Conservation (phyloP, 1,140 invertebrate species). For the Drosophila aff. region DNA sequence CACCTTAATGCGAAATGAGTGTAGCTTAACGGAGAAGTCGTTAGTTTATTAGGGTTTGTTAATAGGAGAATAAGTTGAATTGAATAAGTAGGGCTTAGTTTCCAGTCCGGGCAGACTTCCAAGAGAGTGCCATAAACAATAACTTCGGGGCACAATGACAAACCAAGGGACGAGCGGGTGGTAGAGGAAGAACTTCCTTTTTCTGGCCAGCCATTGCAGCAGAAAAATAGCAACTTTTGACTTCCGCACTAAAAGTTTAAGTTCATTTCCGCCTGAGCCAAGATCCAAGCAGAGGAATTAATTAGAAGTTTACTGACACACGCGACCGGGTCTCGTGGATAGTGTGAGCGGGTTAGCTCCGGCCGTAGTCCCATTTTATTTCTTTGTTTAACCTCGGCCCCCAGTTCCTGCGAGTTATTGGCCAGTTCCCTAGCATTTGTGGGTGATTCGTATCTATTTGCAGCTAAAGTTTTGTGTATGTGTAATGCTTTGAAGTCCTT, state of each 20-base stretch:
- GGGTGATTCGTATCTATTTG: not conserved
- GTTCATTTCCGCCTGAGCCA: slow-evolving; percentile 67
- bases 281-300: slow-evolving; percentile 67
- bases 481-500: not conserved
- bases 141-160: slow-evolving; percentile 37
- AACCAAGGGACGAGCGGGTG: not conserved
- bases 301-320: slow-evolving; percentile 71
- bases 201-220: slow-evolving; percentile 49
- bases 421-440: slow-evolving; percentile 19
- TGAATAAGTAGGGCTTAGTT: slow-evolving; percentile 1
- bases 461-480: not conserved
- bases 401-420: slow-evolving; percentile 13
- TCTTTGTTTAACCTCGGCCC: slow-evolving; percentile 33
- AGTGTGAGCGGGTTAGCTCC: slow-evolving; percentile 35
- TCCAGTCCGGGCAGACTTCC: not conserved
- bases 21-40: slow-evolving; percentile 3
- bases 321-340: slow-evolving; percentile 29
- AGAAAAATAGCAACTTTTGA: slow-evolving; percentile 58
- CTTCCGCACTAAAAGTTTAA: slow-evolving; percentile 77
- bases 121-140: slow-evolving; percentile 49
- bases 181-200: slow-evolving; percentile 3
- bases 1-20: slow-evolving; percentile 4
- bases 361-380: slow-evolving; percentile 2
- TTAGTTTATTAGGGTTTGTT: slow-evolving; percentile 26
- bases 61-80: slow-evolving; percentile 34